Evolutionary conservation across 1,140 invertebrate genomes (phyloP).

Genomic region (Carposina sasakii): DNA sequence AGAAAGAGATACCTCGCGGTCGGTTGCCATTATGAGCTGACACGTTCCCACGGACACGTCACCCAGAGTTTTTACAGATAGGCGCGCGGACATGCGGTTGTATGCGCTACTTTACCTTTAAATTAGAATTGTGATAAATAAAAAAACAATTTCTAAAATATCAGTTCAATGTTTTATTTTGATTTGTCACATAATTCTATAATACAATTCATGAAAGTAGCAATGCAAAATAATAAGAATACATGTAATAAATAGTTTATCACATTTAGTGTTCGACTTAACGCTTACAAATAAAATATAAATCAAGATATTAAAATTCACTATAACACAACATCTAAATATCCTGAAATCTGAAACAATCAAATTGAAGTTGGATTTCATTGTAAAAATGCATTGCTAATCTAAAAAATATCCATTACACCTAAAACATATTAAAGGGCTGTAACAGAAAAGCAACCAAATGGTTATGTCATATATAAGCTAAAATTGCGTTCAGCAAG

Average conservation of each 20-base stretch:
- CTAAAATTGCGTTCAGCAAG: background rate
- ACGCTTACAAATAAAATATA: slow-evolving; percentile 36
- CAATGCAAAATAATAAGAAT: slow-evolving; percentile 59
- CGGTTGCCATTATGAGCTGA: too few relatives aligned
- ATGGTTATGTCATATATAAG: background rate
- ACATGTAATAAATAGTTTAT: slow-evolving; percentile 70
- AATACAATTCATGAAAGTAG: slow-evolving; percentile 62
- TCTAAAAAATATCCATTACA: background rate
- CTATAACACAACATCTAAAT: slow-evolving; percentile 24
- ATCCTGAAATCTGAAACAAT: background rate
- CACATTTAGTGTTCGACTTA: slow-evolving; percentile 66
- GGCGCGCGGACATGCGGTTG: too few relatives aligned
- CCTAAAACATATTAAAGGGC: background rate
- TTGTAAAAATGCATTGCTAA: background rate
- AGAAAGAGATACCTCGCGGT: too few relatives aligned
- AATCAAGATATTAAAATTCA: slow-evolving; percentile 21
- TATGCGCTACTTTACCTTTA: too few relatives aligned
- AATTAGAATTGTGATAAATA: too few relatives aligned
- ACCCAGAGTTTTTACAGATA: too few relatives aligned
- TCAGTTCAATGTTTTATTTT: too few relatives aligned
- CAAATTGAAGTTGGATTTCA: background rate
- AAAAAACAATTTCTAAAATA: too few relatives aligned
- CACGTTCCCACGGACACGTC: too few relatives aligned
- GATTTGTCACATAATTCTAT: slow-evolving; percentile 57
- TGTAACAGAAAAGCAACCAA: background rate